Evolutionary conservation across 2,797 vertebrate genomes (phyloP).

Genomic region (Sylvilagus floridanus): DNA sequence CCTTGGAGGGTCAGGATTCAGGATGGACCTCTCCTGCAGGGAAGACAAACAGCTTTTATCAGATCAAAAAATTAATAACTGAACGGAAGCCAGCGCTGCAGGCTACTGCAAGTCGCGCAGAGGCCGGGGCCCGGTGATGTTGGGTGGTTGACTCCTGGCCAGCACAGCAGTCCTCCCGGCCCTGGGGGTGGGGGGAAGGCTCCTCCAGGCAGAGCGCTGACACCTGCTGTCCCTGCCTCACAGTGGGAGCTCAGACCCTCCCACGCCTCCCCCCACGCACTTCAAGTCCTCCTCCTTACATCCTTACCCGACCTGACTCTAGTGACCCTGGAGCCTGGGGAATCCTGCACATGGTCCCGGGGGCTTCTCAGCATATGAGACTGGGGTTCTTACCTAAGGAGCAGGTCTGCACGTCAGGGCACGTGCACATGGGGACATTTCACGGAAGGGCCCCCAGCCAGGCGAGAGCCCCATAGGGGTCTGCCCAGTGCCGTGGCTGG

Average conservation of each 20-base stretch:
- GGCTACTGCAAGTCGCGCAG: not conserved
- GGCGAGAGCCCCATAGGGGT: not conserved
- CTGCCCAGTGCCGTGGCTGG: too few species aligned
- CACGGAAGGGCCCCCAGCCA: not conserved
- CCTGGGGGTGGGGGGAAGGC: too few species aligned
- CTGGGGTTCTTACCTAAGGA: not conserved
- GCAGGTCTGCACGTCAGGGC: rapidly evolving
- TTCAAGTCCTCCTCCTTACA: not conserved
- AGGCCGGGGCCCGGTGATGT: not conserved
- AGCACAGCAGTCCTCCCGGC: not conserved
- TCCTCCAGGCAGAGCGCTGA: rapidly evolving
- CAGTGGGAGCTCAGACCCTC: not conserved
- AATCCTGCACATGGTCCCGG: not conserved
- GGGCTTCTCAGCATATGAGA: not conserved
- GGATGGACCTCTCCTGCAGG: not conserved
- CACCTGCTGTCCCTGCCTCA: not conserved
- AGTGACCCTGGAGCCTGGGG: too few species aligned
- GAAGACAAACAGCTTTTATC: conserved; percentile 50
- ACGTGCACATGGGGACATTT: rapidly evolving
- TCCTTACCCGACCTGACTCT: too few species aligned
- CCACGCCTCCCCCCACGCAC: not conserved
- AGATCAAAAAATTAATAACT: conserved; percentile 56
- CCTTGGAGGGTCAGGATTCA: not conserved
- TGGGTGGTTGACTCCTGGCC: not conserved
- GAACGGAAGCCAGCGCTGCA: not conserved